Evolutionary conservation across 2,113 vertebrate species (phyloP), one percentile per base, ranked within the genome.

Genomic region (Sylvilagus bachmani): DNA sequence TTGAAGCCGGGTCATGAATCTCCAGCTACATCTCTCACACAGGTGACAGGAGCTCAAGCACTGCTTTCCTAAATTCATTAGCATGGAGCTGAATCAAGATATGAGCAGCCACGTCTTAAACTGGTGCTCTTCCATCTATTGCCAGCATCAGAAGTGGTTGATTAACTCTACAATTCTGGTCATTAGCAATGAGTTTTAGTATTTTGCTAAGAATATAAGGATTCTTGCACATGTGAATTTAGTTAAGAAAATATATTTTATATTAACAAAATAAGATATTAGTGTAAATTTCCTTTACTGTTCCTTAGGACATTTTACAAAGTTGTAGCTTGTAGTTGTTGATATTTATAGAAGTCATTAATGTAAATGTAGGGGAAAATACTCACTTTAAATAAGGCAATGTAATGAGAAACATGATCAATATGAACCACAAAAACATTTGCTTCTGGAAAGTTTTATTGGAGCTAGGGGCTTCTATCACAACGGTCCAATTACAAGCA

Each of bases 311-410:
- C 22, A 81, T 55, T 87, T 75, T 4, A 1, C 58, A 71, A n/a
- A 83, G 66, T 33, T 51, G 53, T 3, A 22, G 36, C 24, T 38
- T 85, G 69, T 85, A 53, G 36, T 78, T 95, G 1, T 24, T 92
- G 17, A n/a, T 14, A 94, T 89, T 95, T 96, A 92, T 91, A 33
- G 58, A 97, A 96, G 88, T 9, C 6, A 73, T 27, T 89, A 96
- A 90, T 93, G 24, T 79, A 93, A 92, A 95, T 25, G 80, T 22
- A 10, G 1, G 10, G 38, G 33, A 87, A 91, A 91, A 92, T 86
- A 61, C 19, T 86, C 6, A 51, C 51, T 94, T 14, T 71, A 89
- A 97, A 90, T 95, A 96, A 97, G 89, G 22, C 0, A 9, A 49
- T 7, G 85, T 95, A 77, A 27, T 86, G 21, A 94, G 36, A 95